A percentile compares a stretch with the other conserved stretches of the same genome.
Conservation (phyloP, 1,140 invertebrate genomes). For the Lanistes nyassanus region DNA sequence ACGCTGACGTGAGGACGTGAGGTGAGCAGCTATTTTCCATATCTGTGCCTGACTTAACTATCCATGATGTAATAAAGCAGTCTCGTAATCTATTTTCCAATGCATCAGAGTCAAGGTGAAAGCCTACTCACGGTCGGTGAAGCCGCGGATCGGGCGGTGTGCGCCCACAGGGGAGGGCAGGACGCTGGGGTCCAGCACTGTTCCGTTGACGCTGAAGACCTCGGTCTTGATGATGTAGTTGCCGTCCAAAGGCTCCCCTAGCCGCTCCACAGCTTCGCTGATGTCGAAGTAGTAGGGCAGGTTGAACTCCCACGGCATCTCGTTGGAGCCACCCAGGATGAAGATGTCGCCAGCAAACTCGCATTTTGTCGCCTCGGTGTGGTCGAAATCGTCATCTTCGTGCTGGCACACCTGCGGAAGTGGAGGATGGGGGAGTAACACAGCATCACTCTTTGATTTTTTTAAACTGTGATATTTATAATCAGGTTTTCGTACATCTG, state of each 20-base stretch:
- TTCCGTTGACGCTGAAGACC: constrained; percentile 37
- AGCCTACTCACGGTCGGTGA: constrained; percentile 32
- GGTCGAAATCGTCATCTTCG: background rate
- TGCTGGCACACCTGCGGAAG: constrained; percentile 18
- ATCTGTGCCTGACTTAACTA: too few species aligned
- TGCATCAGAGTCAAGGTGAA: too few species aligned
- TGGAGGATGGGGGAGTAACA: background rate
- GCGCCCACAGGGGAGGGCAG: constrained; percentile 26
- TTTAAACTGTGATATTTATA: too few species aligned
- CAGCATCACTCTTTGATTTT: too few species aligned
- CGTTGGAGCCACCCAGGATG: constrained; percentile 29
- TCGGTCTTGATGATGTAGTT: constrained; percentile 30
- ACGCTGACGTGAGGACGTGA: too few species aligned
- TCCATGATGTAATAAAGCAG: too few species aligned
- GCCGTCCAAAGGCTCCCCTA: constrained; percentile 15
- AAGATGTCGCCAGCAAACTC: constrained; percentile 36
- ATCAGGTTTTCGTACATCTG: too few species aligned
- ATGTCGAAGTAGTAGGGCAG: constrained; percentile 36
- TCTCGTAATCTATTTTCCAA: too few species aligned
- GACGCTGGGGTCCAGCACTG: constrained; percentile 11
- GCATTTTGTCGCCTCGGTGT: constrained; percentile 18
- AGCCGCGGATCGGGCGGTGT: constrained; percentile 25
- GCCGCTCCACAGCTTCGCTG: constrained; percentile 21
- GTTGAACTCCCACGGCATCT: constrained; percentile 34
- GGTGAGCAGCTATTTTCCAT: too few species aligned